Conservation (phyloP, 2,797 vertebrate genomes). For the Sebastes nivosus region DNA sequence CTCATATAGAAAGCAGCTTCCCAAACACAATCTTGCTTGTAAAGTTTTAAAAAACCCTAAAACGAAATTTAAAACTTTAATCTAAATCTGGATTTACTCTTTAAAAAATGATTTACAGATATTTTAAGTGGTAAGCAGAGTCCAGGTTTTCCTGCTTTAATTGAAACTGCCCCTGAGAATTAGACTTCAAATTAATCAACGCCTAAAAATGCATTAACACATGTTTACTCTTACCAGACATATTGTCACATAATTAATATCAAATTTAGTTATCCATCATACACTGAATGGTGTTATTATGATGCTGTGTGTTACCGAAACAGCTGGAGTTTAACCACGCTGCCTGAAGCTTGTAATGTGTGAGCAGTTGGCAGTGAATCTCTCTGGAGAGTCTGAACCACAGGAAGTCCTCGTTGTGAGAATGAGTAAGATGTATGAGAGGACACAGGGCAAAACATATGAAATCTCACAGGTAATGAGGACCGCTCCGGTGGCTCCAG, state of each 20-base stretch:
- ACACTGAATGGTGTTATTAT: neutral
- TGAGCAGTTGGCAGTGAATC: constrained; percentile 30
- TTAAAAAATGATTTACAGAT: neutral
- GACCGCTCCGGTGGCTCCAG: constrained; percentile 41
- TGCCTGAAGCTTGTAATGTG: neutral
- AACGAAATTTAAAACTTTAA: neutral
- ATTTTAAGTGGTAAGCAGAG: neutral
- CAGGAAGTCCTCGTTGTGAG: constrained; percentile 1
- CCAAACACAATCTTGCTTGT: neutral
- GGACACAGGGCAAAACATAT: constrained; percentile 20
- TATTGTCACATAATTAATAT: neutral
- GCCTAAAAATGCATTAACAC: neutral
- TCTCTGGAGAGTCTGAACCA: constrained; percentile 23
- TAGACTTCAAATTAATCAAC: neutral
- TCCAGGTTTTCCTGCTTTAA: neutral
- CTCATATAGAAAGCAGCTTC: neutral
- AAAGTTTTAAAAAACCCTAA: neutral
- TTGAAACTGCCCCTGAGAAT: neutral
- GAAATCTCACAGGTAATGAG: constrained; percentile 48
- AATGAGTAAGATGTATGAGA: constrained; percentile 38
- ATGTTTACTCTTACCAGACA: neutral
- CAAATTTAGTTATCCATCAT: neutral
- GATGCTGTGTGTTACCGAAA: neutral
- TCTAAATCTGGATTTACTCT: neutral
- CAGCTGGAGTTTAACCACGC: constrained; percentile 21